These are phyloP conservation scores for Erythrolamprus reginae DNA, from an alignment of 2,113 vertebrate species.

Conservation along the genomic window DNA sequence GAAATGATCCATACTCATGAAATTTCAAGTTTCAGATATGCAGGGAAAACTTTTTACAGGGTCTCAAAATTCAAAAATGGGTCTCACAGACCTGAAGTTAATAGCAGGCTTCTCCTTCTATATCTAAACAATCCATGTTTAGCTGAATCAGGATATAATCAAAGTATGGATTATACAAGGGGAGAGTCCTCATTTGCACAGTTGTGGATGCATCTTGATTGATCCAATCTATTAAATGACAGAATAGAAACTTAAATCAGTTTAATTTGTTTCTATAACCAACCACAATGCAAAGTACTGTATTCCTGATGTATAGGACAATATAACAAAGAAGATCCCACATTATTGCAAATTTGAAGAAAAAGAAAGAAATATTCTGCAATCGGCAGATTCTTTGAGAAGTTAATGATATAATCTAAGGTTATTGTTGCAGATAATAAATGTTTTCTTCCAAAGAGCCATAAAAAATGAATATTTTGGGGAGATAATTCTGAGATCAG, in stretches of 20 bases:
- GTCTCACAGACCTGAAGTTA: too few relatives aligned
- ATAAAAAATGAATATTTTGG: not conserved
- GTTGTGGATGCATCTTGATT: not conserved
- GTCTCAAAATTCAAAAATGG: too few relatives aligned
- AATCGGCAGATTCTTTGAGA: not conserved
- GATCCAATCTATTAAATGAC: not conserved
- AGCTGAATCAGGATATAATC: not conserved
- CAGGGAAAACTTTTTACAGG: too few relatives aligned
- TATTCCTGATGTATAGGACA: not conserved
- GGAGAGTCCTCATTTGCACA: not conserved
- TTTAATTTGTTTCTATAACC: not conserved
- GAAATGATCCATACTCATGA: too few relatives aligned
- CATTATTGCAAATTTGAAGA: not conserved
- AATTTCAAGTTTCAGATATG: too few relatives aligned
- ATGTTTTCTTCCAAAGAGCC: not conserved
- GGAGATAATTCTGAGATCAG: not conserved
- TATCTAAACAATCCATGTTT: too few relatives aligned
- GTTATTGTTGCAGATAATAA: not conserved
- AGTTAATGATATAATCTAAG: not conserved
- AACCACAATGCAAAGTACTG: not conserved
- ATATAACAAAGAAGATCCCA: not conserved
- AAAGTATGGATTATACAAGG: not conserved
- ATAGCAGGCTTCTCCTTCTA: too few relatives aligned
- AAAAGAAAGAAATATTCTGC: not conserved
- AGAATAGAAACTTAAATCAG: not conserved